Evolutionary conservation across 1,140 invertebrate species (phyloP).

Genomic region (Drosophila tristis): DNA sequence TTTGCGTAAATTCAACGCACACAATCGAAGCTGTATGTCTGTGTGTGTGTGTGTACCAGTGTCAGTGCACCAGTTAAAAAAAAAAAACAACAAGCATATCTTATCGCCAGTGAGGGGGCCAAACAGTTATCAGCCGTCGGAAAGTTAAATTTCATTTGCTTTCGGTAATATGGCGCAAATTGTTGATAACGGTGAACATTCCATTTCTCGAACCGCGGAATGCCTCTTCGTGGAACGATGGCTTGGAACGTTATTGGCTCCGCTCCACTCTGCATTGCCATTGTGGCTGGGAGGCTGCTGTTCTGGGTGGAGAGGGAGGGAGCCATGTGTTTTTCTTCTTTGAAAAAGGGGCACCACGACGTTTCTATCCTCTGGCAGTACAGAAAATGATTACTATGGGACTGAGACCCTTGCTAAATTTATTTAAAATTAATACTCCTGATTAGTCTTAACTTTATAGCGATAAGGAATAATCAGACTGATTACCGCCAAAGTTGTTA

Average conservation of each 20-base stretch:
- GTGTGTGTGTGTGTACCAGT: neutral
- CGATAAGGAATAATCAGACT: neutral
- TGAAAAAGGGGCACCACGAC: no score
- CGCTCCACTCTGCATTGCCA: neutral
- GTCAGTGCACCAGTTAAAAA: constrained; percentile 29
- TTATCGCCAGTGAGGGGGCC: constrained; percentile 46
- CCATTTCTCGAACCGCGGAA: constrained; percentile 22
- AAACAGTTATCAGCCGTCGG: constrained; percentile 53
- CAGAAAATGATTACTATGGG: no score
- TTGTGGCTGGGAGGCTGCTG: no score
- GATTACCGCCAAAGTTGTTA: no score
- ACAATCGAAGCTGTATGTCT: neutral
- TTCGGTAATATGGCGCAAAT: constrained; percentile 69
- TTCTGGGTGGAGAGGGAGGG: no score
- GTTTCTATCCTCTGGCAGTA: no score
- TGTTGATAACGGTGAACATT: constrained; percentile 61
- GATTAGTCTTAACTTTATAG: no score
- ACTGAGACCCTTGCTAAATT: no score
- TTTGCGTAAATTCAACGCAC: constrained; percentile 42
- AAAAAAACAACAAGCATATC: constrained; percentile 57
- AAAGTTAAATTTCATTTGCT: constrained; percentile 68
- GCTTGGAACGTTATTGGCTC: constrained; percentile 12
- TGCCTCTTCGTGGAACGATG: constrained; percentile 3
- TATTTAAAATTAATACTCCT: no score
- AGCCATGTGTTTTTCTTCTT: no score